Evolutionary conservation across 2,113 vertebrate species (phyloP).

Genomic region (Neotragus moschatus): DNA sequence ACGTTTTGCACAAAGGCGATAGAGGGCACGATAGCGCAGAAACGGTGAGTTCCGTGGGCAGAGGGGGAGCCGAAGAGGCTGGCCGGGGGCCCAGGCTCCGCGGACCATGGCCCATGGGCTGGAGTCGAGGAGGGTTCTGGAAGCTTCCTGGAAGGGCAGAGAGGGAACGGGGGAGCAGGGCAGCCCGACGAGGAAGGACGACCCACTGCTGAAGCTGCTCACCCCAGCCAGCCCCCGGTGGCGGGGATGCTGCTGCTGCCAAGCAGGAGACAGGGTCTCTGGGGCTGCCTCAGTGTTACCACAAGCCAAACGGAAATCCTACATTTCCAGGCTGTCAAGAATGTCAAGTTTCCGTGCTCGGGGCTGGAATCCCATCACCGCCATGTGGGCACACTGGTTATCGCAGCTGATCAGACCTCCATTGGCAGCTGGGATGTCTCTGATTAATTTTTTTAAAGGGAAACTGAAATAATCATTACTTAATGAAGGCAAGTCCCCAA

Average conservation of each 20-base stretch:
- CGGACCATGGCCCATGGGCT: slow-evolving; percentile 15
- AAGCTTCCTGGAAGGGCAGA: neutral
- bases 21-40: slow-evolving; percentile 79
- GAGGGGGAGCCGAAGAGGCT: neutral
- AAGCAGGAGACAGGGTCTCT: neutral
- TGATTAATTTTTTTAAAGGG: neutral
- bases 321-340: slow-evolving; percentile 28
- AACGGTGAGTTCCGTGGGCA: slow-evolving; percentile 70
- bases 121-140: neutral
- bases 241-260: neutral
- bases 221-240: neutral
- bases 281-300: neutral
- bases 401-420: neutral
- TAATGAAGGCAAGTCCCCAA: neutral
- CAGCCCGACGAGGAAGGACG: neutral
- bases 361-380: neutral
- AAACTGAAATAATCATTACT: slow-evolving; percentile 38
- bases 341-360: slow-evolving; percentile 15
- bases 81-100: neutral
- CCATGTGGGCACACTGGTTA: neutral
- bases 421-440: slow-evolving; percentile 12
- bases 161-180: neutral
- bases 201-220: neutral
- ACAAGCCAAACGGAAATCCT: slow-evolving; percentile 43
- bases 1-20: slow-evolving; percentile 84